Evolutionary conservation across 2,888 invertebrate species (phyloP).

Genomic region (Incurvaria masculella): DNA sequence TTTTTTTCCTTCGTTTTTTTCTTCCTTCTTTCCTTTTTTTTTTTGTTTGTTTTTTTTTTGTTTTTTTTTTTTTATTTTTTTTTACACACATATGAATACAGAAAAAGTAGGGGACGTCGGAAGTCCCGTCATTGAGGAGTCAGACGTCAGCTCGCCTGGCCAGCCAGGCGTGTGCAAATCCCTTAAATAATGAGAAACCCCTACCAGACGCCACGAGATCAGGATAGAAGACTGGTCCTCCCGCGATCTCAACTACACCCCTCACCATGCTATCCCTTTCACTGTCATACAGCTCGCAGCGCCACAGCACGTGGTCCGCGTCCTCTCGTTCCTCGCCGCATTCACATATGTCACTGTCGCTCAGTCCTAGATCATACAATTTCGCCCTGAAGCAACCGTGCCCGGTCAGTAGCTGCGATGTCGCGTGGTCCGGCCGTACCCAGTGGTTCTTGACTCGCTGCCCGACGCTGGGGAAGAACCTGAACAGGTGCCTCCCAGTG

Average conservation of each 20-base stretch:
- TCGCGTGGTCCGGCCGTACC: slow-evolving; percentile 5
- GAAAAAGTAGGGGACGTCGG: too few species aligned
- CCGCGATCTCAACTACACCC: background rate
- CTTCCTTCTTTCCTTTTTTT: too few species aligned
- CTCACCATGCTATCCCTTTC: background rate
- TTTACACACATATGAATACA: too few species aligned
- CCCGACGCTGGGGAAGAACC: slow-evolving; percentile 2
- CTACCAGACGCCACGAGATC: too few species aligned
- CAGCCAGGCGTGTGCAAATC: too few species aligned
- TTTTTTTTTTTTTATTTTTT: too few species aligned
- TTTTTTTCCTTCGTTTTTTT: too few species aligned
- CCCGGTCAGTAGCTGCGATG: slow-evolving; percentile 8
- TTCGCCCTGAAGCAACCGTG: slow-evolving; percentile 7
- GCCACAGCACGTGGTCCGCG: background rate
- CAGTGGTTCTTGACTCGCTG: slow-evolving; percentile 1
- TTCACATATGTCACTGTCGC: slow-evolving; percentile 25
- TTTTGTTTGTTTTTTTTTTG: too few species aligned
- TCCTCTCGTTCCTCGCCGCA: slow-evolving; percentile 14
- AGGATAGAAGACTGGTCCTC: background rate
- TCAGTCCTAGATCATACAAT: slow-evolving; percentile 15
- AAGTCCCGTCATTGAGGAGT: too few species aligned
- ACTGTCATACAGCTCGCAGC: background rate
- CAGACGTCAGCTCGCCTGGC: too few species aligned
- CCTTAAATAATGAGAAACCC: too few species aligned
- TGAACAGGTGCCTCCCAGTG: background rate